phyloP scores from a whole-genome alignment of 2,797 vertebrate genomes.

The Merluccius polli region DNA sequence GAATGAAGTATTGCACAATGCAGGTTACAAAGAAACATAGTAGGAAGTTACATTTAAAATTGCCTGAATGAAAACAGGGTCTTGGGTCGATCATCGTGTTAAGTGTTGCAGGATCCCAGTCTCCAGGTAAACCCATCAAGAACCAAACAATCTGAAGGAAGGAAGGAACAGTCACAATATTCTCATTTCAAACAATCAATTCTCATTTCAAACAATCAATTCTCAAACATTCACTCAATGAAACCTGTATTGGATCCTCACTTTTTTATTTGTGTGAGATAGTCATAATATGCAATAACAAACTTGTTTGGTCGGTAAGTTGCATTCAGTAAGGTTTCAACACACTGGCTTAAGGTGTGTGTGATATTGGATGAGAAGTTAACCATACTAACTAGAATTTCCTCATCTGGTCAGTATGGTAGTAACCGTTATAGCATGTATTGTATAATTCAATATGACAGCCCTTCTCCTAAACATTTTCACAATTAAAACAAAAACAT shows the following conservation, averaged over 20 bases:
- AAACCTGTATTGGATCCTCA: neutral
- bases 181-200: neutral
- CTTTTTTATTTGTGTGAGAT: neutral
- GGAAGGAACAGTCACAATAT: slow-evolving; percentile 15
- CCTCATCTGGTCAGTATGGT: no score
- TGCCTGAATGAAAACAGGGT: slow-evolving; percentile 17
- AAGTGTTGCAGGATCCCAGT: slow-evolving; percentile 9
- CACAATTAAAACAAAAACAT: neutral
- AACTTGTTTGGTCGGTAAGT: neutral
- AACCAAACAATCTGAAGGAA: slow-evolving; percentile 70
- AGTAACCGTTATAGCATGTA: neutral
- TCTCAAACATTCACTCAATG: neutral
- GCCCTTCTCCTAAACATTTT: no score
- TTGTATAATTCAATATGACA: neutral
- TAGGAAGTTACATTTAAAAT: slow-evolving; percentile 27
- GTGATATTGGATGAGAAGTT: no score
- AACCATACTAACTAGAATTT: no score
- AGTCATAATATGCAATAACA: neutral
- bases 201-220: neutral
- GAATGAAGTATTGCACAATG: slow-evolving; percentile 26
- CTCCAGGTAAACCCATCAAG: slow-evolving; percentile 47
- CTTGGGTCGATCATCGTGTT: slow-evolving; percentile 10
- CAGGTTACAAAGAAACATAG: slow-evolving; percentile 6
- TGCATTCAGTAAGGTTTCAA: neutral
- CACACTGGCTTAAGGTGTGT: neutral